phyloP scores from a whole-genome alignment of 2,888 invertebrate genomes.

The Harpalus rufipes region DNA sequence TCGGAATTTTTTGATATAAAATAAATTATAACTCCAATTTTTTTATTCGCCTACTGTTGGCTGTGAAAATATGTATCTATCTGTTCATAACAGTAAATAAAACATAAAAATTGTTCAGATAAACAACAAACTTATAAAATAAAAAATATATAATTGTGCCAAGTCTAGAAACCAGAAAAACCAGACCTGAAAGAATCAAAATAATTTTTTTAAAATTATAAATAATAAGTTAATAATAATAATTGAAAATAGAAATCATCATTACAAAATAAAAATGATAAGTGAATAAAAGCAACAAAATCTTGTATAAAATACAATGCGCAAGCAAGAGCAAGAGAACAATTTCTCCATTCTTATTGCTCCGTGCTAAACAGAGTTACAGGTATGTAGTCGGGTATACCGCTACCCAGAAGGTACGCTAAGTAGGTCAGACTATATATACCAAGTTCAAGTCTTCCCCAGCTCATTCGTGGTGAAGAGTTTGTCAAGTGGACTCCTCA shows the following conservation, averaged over 20 bases:
- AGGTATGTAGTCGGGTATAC: conserved; percentile 51
- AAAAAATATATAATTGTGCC: too few species aligned
- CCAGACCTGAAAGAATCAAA: too few species aligned
- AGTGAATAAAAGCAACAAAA: conserved; percentile 34
- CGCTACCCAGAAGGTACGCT: conserved; percentile 61
- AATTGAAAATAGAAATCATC: neutral
- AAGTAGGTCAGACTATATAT: conserved; percentile 91
- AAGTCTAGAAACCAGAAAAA: too few species aligned
- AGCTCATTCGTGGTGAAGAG: conserved; percentile 60
- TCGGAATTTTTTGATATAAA: too few species aligned
- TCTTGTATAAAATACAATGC: conserved; percentile 13
- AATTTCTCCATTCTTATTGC: conserved; percentile 42
- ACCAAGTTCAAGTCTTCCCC: conserved; percentile 88
- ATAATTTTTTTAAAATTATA: neutral
- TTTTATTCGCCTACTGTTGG: too few species aligned
- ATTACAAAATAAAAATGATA: conserved; percentile 28
- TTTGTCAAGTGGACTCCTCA: conserved; percentile 60
- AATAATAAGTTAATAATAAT: neutral
- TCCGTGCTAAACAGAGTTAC: conserved; percentile 43
- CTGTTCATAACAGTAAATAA: too few species aligned
- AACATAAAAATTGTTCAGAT: too few species aligned
- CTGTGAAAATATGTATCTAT: too few species aligned
- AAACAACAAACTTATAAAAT: too few species aligned
- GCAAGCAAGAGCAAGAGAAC: conserved; percentile 13
- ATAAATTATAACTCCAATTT: too few species aligned